Evolutionary conservation across 2,888 invertebrate species (phyloP).

Genomic region (Drosophila macrospina): DNA sequence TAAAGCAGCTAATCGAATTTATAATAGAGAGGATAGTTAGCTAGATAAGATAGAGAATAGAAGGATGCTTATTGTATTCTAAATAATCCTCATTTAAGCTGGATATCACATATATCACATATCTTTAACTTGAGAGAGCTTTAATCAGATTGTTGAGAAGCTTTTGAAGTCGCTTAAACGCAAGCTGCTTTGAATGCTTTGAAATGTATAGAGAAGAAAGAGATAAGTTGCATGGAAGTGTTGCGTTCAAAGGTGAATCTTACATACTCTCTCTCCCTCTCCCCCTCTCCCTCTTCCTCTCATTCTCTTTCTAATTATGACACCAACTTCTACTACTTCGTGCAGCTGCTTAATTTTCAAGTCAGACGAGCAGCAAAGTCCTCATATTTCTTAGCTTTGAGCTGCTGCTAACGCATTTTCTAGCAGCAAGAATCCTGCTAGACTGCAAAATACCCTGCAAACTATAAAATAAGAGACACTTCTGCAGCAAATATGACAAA

Average conservation of each 20-base stretch:
- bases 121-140: no score
- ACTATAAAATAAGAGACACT: neutral
- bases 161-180: no score
- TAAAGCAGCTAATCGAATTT: no score
- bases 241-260: no score
- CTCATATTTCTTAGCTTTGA: neutral
- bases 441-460: slow-evolving; percentile 7
- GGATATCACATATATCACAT: no score
- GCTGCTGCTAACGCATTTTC: neutral
- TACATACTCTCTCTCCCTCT: neutral
- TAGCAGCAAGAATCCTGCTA: neutral
- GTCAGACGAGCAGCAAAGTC: neutral
- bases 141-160: no score
- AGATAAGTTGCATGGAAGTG: no score
- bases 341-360: slow-evolving; percentile 7
- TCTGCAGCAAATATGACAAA: neutral
- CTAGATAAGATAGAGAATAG: neutral
- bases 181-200: no score
- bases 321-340: slow-evolving; percentile 20
- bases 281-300: neutral
- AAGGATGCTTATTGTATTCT: neutral
- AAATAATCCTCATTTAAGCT: no score
- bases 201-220: no score
- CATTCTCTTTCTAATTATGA: slow-evolving; percentile 27
- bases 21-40: no score